phyloP scores from a whole-genome alignment of 2,113 vertebrate species.

The human region GRCh38 chr9:137678001-137678500 shows the following conservation, averaged over 20 bases:
- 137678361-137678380: not conserved
- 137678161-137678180: not conserved
- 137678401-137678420: not conserved
- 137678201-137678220: not conserved
- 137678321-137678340: not conserved
- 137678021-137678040: too few relatives aligned
- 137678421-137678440: not conserved
- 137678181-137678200: not conserved
- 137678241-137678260: not conserved
- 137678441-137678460: not conserved
- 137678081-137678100: not conserved
- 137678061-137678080: too few relatives aligned
- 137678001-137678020: too few relatives aligned
- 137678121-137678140: not conserved
- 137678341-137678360: not conserved
- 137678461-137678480: not conserved
- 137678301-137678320: not conserved
- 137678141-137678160: not conserved
- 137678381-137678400: not conserved
- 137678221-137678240: not conserved
- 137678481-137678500: too few relatives aligned
- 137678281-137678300: accelerated
- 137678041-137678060: too few relatives aligned
- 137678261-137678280: not conserved
- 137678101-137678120: too few relatives aligned